These are phyloP conservation scores for Macrotus californicus DNA, from an alignment of 2,113 vertebrate species.

Conservation along the genomic window DNA sequence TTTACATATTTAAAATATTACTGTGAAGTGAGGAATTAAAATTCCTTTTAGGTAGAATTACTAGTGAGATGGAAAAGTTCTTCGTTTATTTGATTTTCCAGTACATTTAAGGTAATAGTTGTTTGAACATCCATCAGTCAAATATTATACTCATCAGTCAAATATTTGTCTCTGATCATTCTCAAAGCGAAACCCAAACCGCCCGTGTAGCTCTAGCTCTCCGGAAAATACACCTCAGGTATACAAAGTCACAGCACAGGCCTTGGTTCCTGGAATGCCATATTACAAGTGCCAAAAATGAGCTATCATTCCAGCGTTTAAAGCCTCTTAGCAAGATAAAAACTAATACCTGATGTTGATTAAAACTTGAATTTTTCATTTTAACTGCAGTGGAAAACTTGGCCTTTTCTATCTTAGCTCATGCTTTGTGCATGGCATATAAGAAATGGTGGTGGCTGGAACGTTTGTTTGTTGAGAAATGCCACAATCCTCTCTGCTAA, in stretches of 20 bases:
- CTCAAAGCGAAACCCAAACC: slow-evolving; percentile 34
- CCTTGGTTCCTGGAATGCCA: not conserved
- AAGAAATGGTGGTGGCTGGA: not conserved
- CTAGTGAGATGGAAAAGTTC: not conserved
- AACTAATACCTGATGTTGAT: not conserved
- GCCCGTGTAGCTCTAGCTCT: not conserved
- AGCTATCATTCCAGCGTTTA: not conserved
- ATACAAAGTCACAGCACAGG: not conserved
- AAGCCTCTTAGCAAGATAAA: slow-evolving; percentile 44
- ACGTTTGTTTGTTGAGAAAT: slow-evolving; percentile 59
- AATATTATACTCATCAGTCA: slow-evolving; percentile 22
- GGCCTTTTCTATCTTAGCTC: slow-evolving; percentile 5
- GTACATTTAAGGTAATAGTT: not conserved
- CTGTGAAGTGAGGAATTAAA: slow-evolving; percentile 2
- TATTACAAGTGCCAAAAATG: not conserved
- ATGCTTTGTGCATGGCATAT: not conserved
- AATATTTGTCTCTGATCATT: slow-evolving; percentile 35
- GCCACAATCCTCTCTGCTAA: not conserved
- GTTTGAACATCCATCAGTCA: slow-evolving; percentile 23
- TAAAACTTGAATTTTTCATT: slow-evolving; percentile 44
- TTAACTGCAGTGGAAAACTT: slow-evolving; percentile 30
- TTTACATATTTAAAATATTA: slow-evolving; percentile 12
- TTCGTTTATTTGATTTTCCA: slow-evolving; percentile 37
- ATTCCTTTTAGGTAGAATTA: slow-evolving; percentile 8
- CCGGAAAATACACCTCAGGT: not conserved